phyloP scores from a whole-genome alignment of 2,888 invertebrate species.

The Drosophila prostipennis region DNA sequence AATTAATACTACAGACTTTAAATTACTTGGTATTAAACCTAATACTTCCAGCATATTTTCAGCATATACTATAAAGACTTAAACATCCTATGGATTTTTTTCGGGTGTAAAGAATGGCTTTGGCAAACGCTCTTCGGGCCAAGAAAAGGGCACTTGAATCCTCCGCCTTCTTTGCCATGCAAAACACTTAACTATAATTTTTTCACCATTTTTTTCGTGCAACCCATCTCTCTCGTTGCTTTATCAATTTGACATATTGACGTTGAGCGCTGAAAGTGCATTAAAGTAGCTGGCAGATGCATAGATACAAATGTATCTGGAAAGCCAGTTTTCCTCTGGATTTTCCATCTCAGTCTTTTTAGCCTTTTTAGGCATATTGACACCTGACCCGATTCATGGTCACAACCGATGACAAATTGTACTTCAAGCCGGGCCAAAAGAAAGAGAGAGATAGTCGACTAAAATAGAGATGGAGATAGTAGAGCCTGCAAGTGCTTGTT shows the following conservation, averaged over 20 bases:
- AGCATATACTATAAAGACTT: no score
- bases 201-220: constrained; percentile 35
- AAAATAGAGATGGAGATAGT: background rate
- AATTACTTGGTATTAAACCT: no score
- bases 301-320: constrained; percentile 52
- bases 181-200: constrained; percentile 71
- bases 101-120: constrained; percentile 6
- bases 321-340: constrained; percentile 31
- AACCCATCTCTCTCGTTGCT: constrained; percentile 14
- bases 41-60: no score
- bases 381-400: constrained; percentile 77
- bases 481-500: constrained; percentile 34
- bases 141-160: constrained; percentile 36
- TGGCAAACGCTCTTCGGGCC: constrained; percentile 26
- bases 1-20: no score
- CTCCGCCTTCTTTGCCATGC: constrained; percentile 18
- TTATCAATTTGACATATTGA: constrained; percentile 83
- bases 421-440: constrained; percentile 6
- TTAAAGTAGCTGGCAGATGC: constrained; percentile 70
- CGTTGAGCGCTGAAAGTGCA: constrained; percentile 81
- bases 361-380: constrained; percentile 46
- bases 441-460: background rate
- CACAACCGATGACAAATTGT: constrained; percentile 71
- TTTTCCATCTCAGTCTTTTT: background rate
- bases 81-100: no score